These are phyloP conservation scores for Scelioninae gen. 2 DNA, from an alignment of 2,888 invertebrate species.

Conservation along the genomic window DNA sequence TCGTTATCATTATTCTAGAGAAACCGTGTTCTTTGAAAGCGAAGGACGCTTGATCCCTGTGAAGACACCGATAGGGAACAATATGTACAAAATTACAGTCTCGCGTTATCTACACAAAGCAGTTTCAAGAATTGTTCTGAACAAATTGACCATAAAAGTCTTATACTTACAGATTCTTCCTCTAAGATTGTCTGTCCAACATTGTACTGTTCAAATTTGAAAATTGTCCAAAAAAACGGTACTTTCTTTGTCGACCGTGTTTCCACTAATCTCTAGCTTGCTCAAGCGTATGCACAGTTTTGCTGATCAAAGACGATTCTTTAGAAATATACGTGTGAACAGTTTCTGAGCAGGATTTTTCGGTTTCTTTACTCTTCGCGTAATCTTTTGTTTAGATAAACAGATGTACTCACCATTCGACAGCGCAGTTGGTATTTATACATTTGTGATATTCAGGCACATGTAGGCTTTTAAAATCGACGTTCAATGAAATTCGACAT, in stretches of 20 bases:
- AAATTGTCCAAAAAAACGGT: not conserved
- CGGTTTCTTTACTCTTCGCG: not conserved
- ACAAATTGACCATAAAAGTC: constrained; percentile 20
- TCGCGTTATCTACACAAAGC: constrained; percentile 40
- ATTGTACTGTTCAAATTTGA: constrained; percentile 43
- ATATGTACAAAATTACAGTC: constrained; percentile 31
- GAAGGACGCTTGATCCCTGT: constrained; percentile 66
- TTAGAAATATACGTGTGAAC: constrained; percentile 45
- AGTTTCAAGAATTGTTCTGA: constrained; percentile 19
- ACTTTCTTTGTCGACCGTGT: not conserved
- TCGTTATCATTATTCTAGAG: constrained; percentile 65
- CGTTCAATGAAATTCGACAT: constrained; percentile 41
- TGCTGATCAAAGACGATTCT: no score
- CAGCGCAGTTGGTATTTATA: constrained; percentile 48
- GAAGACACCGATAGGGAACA: constrained; percentile 58
- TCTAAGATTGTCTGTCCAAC: constrained; percentile 53
- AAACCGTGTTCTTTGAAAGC: constrained; percentile 62
- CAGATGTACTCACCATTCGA: constrained; percentile 58
- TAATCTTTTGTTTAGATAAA: constrained; percentile 18
- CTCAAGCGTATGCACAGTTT: no score
- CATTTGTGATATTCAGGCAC: constrained; percentile 54
- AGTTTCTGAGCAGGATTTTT: constrained; percentile 6
- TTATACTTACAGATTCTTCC: constrained; percentile 22
- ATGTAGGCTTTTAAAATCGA: constrained; percentile 53
- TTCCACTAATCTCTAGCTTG: no score